phyloP scores from a whole-genome alignment of 2,113 vertebrate genomes.

The Chionomys nivalis region DNA sequence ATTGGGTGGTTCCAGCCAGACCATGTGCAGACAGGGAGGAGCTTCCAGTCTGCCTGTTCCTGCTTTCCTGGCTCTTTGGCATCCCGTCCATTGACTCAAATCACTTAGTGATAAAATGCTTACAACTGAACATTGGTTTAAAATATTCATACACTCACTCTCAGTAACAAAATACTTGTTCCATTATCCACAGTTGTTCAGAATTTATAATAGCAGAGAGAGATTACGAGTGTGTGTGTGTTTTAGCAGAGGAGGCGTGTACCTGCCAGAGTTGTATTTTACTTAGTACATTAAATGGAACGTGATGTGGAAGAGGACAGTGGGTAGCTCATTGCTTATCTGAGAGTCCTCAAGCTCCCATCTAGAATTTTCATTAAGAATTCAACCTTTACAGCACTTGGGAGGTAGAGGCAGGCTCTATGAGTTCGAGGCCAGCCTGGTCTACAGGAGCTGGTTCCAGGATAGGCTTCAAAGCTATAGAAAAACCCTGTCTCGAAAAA shows the following conservation, averaged over 20 bases:
- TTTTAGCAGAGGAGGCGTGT: background rate
- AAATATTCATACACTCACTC: background rate
- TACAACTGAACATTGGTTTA: background rate
- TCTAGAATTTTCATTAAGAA: background rate
- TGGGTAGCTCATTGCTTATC: background rate
- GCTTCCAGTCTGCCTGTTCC: background rate
- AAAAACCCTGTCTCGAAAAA: too few species aligned
- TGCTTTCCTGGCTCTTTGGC: background rate
- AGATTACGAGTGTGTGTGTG: background rate
- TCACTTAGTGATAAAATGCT: background rate
- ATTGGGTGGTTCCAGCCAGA: rapidly evolving
- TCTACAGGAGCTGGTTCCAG: too few species aligned
- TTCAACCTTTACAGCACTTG: too few species aligned
- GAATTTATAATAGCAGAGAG: background rate
- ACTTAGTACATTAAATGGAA: background rate
- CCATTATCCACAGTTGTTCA: background rate
- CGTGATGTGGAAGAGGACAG: background rate
- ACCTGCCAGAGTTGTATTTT: background rate
- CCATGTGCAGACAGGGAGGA: too few species aligned
- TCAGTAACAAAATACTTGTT: background rate
- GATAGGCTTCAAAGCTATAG: too few species aligned
- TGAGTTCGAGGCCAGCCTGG: too few species aligned
- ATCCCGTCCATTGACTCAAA: too few species aligned
- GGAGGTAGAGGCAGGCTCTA: too few species aligned
- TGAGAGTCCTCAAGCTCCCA: background rate